phyloP scores from a whole-genome alignment of 2,113 vertebrate species.

The Callipepla californica region DNA sequence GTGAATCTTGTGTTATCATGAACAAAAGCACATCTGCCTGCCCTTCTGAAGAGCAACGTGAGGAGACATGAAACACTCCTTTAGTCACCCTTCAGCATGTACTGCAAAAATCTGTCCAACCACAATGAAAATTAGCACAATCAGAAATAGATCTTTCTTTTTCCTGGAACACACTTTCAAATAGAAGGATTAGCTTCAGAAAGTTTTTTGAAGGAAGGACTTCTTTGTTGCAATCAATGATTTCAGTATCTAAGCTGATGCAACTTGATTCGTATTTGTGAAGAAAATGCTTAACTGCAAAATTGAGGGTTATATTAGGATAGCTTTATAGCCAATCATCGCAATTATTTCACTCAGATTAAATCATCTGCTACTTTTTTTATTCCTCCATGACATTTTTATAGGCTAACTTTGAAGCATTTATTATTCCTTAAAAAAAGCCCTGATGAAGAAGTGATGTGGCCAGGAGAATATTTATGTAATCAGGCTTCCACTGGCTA shows the following conservation, averaged over 20 bases:
- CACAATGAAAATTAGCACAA: neutral
- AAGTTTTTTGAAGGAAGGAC: neutral
- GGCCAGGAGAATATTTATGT: constrained; percentile 11
- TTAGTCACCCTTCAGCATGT: neutral
- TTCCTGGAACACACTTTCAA: neutral
- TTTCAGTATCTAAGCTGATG: neutral
- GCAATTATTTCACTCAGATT: constrained; percentile 32
- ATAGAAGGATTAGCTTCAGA: neutral
- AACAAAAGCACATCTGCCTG: neutral
- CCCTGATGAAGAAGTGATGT: neutral
- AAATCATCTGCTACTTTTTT: constrained; percentile 1
- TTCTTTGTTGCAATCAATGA: neutral
- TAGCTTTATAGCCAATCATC: constrained; percentile 14
- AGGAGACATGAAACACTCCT: neutral
- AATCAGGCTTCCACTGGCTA: constrained; percentile 6
- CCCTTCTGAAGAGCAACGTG: neutral
- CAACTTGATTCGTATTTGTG: constrained; percentile 16
- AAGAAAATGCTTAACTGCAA: constrained; percentile 37
- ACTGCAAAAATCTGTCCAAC: neutral
- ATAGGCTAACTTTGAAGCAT: constrained; percentile 14
- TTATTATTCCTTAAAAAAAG: constrained; percentile 19
- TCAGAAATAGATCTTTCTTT: neutral
- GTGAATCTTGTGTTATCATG: neutral
- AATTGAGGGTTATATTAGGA: constrained; percentile 28
- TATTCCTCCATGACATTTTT: neutral